Conservation (phyloP, 2,113 vertebrate genomes). For the Dascyllus trimaculatus region DNA sequence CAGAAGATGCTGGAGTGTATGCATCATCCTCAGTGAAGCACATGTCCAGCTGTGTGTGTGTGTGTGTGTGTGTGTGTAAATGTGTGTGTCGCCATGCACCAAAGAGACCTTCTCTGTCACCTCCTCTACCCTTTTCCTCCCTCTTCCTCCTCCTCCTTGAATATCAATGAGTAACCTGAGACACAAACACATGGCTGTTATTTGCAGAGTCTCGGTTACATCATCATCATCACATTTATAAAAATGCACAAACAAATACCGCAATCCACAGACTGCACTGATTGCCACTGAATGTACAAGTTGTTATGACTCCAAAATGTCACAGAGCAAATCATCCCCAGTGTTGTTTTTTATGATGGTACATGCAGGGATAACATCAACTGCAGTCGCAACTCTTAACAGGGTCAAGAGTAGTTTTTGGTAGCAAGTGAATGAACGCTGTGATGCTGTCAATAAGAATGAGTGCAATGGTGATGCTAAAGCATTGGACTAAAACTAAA, state of each 20-base stretch:
- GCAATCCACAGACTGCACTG: background rate
- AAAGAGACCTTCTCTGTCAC: slow-evolving; percentile 68
- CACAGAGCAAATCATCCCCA: background rate
- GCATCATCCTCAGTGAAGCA: slow-evolving; percentile 38
- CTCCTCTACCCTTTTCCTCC: slow-evolving; percentile 44
- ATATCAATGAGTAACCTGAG: slow-evolving; percentile 73
- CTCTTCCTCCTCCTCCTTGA: slow-evolving; percentile 47
- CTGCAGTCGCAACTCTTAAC: slow-evolving; percentile 3
- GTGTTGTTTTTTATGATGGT: background rate
- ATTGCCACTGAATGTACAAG: background rate
- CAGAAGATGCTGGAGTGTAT: slow-evolving; percentile 15
- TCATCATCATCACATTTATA: slow-evolving; percentile 45
- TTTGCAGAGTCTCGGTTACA: slow-evolving; percentile 39
- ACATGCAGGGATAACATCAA: background rate
- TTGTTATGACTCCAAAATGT: background rate
- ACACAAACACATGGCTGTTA: slow-evolving; percentile 51
- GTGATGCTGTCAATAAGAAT: slow-evolving; percentile 16
- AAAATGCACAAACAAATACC: slow-evolving; percentile 10
- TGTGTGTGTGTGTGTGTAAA: slow-evolving; percentile 33
- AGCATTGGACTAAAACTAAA: slow-evolving; percentile 33
- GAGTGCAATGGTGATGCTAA: background rate
- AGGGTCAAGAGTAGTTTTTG: slow-evolving; percentile 15
- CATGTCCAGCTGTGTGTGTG: slow-evolving; percentile 45
- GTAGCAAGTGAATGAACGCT: background rate
- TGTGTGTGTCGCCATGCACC: slow-evolving; percentile 12